Base-by-base conservation (phyloP, 1,140 invertebrate genomes). In the Zaprionus africanus region DNA sequence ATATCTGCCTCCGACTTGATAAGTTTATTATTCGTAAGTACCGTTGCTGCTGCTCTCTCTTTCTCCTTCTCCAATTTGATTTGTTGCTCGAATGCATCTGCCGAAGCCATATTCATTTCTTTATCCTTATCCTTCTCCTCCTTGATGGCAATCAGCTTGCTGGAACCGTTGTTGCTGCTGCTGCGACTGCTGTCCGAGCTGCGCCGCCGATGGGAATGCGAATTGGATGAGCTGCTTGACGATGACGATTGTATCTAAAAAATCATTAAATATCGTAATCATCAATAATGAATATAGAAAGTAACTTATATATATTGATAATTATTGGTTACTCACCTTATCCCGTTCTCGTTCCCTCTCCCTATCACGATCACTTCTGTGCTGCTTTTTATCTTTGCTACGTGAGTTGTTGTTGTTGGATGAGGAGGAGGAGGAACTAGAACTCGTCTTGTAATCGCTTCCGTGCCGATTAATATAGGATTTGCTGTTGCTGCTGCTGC, bases 181-280 rank as follows among this genome's bases (percentile, higher is more conserved):
- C 87, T 70, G 5, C 84, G 78, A 61, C 87, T 92, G 53, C 91
- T 91, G 6, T 92, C 91, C 1, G 91, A 92, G 58, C 91, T 92
- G 26, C 84, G 77, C 1, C 91, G 84, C 5, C 91, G 81, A 63
- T 90, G 62, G 28, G 82, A 85, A 59, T 88, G 82, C 5, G 82
- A 82, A 61, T 86, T 79, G 13, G 91, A 86, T 34, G 84, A 88
- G 58, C 81, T 77, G 62, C 84, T 88, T 13, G 79, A 81, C 12
- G 81, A 76, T 12, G 91, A 92, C 34, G 82, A 87, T 31, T 79
- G 68, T 51, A 79, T 68, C 82, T 87, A 17, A 4, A 17, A 46
- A 46, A 46, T 17, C 6, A n/a, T n/a, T n/a, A n/a, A n/a, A n/a
- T n/a, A n/a, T n/a, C n/a, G n/a, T n/a, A n/a, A n/a, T n/a, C n/a